Evolutionary conservation across 2,797 vertebrate genomes (phyloP), one percentile per base, ranked within the genome.

Genomic region (Geotrypetes seraphini): DNA sequence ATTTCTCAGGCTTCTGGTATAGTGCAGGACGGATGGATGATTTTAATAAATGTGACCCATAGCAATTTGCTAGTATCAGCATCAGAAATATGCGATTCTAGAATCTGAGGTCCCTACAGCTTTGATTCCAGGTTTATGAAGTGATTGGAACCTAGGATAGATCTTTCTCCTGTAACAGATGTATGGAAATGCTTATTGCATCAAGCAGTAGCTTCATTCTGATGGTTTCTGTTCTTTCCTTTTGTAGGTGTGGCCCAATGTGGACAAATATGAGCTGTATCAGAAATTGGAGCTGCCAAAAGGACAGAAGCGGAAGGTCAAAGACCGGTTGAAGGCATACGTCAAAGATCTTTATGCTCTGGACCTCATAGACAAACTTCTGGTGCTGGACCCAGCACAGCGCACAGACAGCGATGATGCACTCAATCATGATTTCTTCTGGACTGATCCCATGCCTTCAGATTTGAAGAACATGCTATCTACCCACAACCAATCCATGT

Each of bases 381-480:
- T 99, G 40, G 94, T 97, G 14, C 76, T 99, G 51, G 93, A 97
- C 26, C 93, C 94, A 0, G 68, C 86, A 0, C 90, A 94, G 64
- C 85, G 95, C 21, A 90, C 74, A 0, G 94, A 99, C 77, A 99
- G 95, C 0, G 95, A 99, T 0, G 94, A 99, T 0, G 95, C 95
- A 0, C 85, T 97, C 33, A 99, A 99, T 69, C 94, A 99, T 0
- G 94, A 99, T 69, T 99, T 99, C 75, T 99, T 99, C 81, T 99
- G 95, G 95, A 95, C 91, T 0, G 93, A 97, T 71, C 95, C 95
- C 21, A 99, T 99, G 95, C 95, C 95, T 1, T 97, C 94, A 0
- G 93, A 97, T 71, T 85, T 99, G 31, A 99, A 96, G 60, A 92
- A 90, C 77, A 99, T 99, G 95, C 86, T 99, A 8, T 99, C 95